phyloP scores from a whole-genome alignment of 2,797 vertebrate genomes.

The Borostomias antarcticus region DNA sequence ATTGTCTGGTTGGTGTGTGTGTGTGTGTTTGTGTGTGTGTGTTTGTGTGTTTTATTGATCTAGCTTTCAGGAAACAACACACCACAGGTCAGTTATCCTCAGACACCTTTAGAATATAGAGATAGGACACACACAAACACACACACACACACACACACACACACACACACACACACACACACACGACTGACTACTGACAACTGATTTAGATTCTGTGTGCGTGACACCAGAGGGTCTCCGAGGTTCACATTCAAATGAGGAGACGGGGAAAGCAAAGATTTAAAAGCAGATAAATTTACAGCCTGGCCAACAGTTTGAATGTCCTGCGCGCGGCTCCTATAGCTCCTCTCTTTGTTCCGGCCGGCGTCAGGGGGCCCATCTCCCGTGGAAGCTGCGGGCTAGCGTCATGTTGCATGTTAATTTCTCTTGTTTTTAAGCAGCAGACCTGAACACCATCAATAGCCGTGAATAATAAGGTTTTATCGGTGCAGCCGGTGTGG shows the following conservation, averaged over 20 bases:
- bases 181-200: conserved; percentile 24
- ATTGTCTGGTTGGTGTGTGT: conserved; percentile 61
- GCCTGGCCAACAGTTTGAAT: conserved; percentile 51
- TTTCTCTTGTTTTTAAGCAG: conserved; percentile 70
- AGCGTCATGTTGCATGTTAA: conserved; percentile 56
- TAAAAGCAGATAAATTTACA: conserved; percentile 59
- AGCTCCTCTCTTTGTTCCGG: conserved; percentile 49
- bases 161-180: conserved; percentile 9
- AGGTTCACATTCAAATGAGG: conserved; percentile 58
- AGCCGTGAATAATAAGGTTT: conserved; percentile 72
- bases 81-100: conserved; percentile 46
- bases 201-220: conserved; percentile 46
- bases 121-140: conserved; percentile 14
- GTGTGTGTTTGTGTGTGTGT: too few relatives aligned
- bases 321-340: conserved; percentile 50
- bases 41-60: too few relatives aligned
- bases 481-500: conserved; percentile 60
- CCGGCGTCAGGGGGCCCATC: conserved; percentile 28
- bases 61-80: conserved; percentile 62
- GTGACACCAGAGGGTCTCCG: conserved; percentile 20
- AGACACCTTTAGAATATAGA: conserved; percentile 45
- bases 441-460: conserved; percentile 63
- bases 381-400: conserved; percentile 34
- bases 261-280: conserved; percentile 48
- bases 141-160: conserved; percentile 1